phyloP scores from a whole-genome alignment of 2,888 invertebrate species.

The Timema podura region DNA sequence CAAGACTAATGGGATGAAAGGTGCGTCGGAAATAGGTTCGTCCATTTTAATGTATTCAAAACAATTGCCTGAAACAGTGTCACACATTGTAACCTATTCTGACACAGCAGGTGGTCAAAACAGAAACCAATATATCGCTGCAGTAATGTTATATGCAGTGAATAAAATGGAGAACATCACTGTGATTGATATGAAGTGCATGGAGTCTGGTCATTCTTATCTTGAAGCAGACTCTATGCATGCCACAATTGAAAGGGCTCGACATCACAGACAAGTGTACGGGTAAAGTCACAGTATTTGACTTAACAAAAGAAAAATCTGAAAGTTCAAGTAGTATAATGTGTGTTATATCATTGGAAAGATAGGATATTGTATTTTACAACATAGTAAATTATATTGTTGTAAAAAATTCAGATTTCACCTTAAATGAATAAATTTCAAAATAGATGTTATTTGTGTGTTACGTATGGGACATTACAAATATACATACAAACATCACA shows the following conservation, averaged over 20 bases:
- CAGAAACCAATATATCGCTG: constrained; percentile 12
- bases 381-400: too few species aligned
- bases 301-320: too few species aligned
- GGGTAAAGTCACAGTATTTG: too few species aligned
- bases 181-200: background rate
- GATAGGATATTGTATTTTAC: too few species aligned
- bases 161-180: constrained; percentile 6
- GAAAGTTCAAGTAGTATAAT: too few species aligned
- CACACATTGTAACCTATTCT: constrained; percentile 1
- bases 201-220: constrained; percentile 7
- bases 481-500: too few species aligned
- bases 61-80: background rate
- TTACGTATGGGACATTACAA: too few species aligned
- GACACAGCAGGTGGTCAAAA: constrained; percentile 12
- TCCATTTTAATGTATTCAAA: background rate
- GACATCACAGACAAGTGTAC: background rate
- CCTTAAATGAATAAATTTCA: too few species aligned
- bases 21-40: constrained; percentile 10
- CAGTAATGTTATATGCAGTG: constrained; percentile 5
- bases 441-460: too few species aligned
- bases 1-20: background rate
- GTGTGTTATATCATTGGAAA: too few species aligned
- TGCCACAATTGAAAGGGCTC: background rate
- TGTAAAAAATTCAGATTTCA: too few species aligned
- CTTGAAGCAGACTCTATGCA: constrained; percentile 12